These are phyloP conservation scores for Scopus umbretta DNA, from an alignment of 2,113 vertebrate genomes.

Conservation along the genomic window DNA sequence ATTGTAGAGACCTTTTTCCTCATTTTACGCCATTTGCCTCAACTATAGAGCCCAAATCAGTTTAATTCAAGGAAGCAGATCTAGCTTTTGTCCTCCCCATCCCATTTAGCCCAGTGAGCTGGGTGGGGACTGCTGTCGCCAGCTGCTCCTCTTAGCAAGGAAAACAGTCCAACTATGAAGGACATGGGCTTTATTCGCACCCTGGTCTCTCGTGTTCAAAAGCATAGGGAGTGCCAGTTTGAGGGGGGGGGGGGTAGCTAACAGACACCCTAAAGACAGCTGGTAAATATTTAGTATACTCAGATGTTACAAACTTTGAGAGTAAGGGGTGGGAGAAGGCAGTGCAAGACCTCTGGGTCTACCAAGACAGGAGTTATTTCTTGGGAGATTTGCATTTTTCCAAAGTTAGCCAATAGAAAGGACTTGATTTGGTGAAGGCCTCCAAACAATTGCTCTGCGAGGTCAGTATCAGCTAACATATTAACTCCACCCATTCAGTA, in stretches of 20 bases:
- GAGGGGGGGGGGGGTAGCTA: not conserved
- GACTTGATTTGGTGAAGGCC: not conserved
- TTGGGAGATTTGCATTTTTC: not conserved
- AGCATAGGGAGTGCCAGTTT: rapidly evolving
- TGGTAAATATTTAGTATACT: not conserved
- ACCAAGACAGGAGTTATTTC: not conserved
- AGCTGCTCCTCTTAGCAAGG: not conserved
- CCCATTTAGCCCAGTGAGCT: not conserved
- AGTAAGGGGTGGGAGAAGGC: not conserved
- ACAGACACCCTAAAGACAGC: not conserved
- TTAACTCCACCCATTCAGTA: not conserved
- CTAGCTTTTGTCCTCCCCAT: not conserved
- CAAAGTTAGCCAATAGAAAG: not conserved
- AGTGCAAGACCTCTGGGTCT: not conserved
- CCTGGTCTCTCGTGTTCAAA: not conserved
- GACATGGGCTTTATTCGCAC: not conserved
- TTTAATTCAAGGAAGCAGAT: not conserved
- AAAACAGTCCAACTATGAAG: not conserved
- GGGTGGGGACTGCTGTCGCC: not conserved
- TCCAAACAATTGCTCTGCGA: not conserved
- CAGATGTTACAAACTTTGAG: not conserved
- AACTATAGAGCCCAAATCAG: not conserved
- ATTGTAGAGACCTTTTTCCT: not conserved
- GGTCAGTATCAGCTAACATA: not conserved
- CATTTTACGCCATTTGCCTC: not conserved